These are phyloP conservation scores for Brachypteracias leptosomus DNA, from an alignment of 2,113 vertebrate species.

Conservation along the genomic window DNA sequence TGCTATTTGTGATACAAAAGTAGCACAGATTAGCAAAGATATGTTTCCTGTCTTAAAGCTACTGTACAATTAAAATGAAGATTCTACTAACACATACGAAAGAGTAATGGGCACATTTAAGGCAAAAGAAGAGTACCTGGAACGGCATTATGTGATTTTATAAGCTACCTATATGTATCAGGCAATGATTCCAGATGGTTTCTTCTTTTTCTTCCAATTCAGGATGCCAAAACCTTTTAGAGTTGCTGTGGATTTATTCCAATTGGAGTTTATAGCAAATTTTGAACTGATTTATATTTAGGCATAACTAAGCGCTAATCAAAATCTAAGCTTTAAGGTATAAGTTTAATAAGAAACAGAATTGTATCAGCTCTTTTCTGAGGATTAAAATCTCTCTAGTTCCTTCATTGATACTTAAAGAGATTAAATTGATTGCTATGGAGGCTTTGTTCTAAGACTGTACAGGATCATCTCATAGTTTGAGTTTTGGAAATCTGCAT, in stretches of 20 bases:
- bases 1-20: neutral
- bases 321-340: neutral
- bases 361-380: neutral
- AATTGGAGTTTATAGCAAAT: neutral
- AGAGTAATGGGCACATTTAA: neutral
- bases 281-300: neutral
- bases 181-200: neutral
- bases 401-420: neutral
- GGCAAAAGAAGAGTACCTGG: neutral
- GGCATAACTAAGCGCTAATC: neutral
- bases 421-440: neutral
- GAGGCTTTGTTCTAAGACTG: neutral
- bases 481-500: neutral
- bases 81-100: neutral
- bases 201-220: neutral
- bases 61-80: neutral
- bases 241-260: neutral
- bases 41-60: neutral
- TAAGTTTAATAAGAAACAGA: neutral
- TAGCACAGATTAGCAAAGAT: neutral
- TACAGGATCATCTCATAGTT: neutral
- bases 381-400: neutral
- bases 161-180: neutral
- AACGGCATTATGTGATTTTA: neutral
- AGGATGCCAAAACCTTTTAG: neutral